Evolutionary conservation across 2,888 invertebrate species (phyloP), one percentile per base, ranked within the genome.

Genomic region (Athalia circularis): DNA sequence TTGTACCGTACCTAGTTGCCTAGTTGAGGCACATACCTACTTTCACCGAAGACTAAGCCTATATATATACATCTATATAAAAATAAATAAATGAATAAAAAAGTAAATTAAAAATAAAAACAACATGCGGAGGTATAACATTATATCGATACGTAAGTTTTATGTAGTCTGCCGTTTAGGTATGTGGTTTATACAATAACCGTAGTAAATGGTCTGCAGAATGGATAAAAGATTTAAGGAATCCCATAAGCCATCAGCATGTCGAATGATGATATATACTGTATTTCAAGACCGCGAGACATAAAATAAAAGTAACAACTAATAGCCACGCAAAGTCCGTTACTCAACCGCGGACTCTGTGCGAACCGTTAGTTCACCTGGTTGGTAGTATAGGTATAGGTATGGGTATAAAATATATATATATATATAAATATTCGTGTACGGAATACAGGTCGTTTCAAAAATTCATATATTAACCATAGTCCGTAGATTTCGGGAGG

Each of bases 331-430:
- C 52, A 15, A 65, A 82, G 86, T 82, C 90, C 90, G 90, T 90
- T 90, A 90, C 87, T 90, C 89, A 88, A 89, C 90, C 90, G 89
- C 87, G 85, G 80, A 68, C 83, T 85, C 86, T 77, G 78, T 75
- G 64, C 62, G 86, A 87, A 89, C 90, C 90, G 90, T 90, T 90
- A 90, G 85, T 87, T 90, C 89, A 89, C 88, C 89, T 89, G 88
- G 85, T 86, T 61, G 59, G 77, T 68, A 59, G 15, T 52, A 72
- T 72, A 59, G 47, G 59, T 72, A 47, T 54, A 29, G 29, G 29
- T 29, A 29, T 29, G 29, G 29, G 29, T 29, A 29, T 29, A 29
- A 29, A 29, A 29, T 29, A 29, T 29, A 2, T 52, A 68, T 43
- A 68, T 65, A 47, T 11, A 59, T 59, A 64, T 61, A 7, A 13